These are phyloP conservation scores for Lymantria monacha DNA, from an alignment of 2,888 invertebrate species.

Conservation along the genomic window DNA sequence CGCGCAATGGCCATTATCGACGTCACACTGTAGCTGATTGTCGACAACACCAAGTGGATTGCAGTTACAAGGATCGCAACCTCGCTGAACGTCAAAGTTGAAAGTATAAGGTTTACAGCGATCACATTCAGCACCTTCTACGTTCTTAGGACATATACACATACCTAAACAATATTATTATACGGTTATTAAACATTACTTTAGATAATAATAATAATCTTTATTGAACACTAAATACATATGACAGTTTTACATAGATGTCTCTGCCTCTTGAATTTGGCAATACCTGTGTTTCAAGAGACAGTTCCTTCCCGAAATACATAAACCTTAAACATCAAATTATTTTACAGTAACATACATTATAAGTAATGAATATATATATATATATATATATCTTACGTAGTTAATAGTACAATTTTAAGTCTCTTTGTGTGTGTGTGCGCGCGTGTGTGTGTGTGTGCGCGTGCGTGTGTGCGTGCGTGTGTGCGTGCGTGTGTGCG, in stretches of 20 bases:
- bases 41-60: constrained; percentile 90
- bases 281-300: too few species aligned
- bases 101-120: constrained; percentile 94
- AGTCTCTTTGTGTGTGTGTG: too few species aligned
- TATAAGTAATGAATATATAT: too few species aligned
- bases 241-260: too few species aligned
- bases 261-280: too few species aligned
- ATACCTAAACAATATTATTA: constrained; percentile 71
- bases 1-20: constrained; percentile 92
- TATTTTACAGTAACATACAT: too few species aligned
- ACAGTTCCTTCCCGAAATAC: too few species aligned
- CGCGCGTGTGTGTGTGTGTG: too few species aligned
- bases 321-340: too few species aligned
- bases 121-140: constrained; percentile 94
- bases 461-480: too few species aligned
- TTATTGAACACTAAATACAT: too few species aligned
- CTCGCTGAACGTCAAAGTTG: constrained; percentile 95
- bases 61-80: constrained; percentile 97
- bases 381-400: not conserved
- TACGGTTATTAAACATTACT: not conserved
- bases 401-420: not conserved
- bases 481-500: too few species aligned
- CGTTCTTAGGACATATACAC: constrained; percentile 96
- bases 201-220: not conserved
- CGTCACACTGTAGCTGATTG: constrained; percentile 92